These are phyloP conservation scores for Hypomecis atomaria DNA, from an alignment of 2,888 invertebrate species.

Conservation along the genomic window DNA sequence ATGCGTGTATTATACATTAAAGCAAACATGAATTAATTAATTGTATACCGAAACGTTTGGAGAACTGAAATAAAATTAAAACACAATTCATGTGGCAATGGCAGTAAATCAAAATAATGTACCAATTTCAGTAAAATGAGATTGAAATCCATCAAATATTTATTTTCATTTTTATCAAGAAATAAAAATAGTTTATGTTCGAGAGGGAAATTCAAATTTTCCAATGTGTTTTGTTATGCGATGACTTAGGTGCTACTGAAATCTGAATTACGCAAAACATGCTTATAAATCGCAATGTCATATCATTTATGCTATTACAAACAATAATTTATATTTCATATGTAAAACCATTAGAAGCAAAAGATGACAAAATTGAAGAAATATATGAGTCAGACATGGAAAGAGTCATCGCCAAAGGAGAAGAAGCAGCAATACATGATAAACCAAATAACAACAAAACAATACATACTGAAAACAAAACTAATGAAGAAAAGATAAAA, in stretches of 20 bases:
- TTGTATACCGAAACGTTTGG: too few species aligned
- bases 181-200: slow-evolving; percentile 6
- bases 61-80: too few species aligned
- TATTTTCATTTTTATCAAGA: not conserved
- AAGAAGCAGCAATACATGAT: not conserved
- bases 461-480: slow-evolving; percentile 20
- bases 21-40: too few species aligned
- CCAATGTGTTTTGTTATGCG: not conserved
- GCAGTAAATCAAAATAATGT: not conserved
- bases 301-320: not conserved
- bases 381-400: slow-evolving; percentile 5
- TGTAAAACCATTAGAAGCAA: not conserved
- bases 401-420: not conserved
- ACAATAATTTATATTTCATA: not conserved
- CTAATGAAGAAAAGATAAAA: slow-evolving; percentile 42
- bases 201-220: not conserved
- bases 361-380: not conserved
- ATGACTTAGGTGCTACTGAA: not conserved
- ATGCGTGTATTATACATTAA: too few species aligned
- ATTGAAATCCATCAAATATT: slow-evolving; percentile 6
- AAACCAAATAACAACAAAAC: not conserved
- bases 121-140: not conserved
- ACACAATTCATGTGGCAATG: not conserved
- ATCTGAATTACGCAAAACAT: not conserved
- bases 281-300: not conserved